Evolutionary conservation across 2,888 invertebrate species (phyloP).

Genomic region (Sesia apiformis): DNA sequence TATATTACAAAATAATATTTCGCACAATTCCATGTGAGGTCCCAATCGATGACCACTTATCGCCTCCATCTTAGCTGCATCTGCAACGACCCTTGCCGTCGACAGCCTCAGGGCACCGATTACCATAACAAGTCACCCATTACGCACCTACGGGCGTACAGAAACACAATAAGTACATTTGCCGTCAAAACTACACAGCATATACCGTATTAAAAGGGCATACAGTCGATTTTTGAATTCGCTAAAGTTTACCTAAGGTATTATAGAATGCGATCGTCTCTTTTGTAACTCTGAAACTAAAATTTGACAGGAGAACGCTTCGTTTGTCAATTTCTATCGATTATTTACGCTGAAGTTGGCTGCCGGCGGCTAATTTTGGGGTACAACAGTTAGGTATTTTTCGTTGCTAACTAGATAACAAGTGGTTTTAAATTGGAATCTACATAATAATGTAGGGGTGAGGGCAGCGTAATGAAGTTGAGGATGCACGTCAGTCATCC

Average conservation of each 20-base stretch:
- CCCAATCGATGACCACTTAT: conserved; percentile 43
- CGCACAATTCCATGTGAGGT: background rate
- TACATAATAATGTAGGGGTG: conserved; percentile 60
- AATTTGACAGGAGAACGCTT: conserved; percentile 72
- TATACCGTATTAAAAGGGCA: background rate
- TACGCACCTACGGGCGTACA: conserved; percentile 42
- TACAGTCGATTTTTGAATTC: no score
- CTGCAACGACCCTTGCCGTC: conserved; percentile 30
- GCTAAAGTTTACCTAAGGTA: background rate
- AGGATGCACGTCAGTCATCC: conserved; percentile 15
- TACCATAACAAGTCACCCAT: conserved; percentile 72
- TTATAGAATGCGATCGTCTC: conserved; percentile 4
- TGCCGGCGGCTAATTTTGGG: conserved; percentile 63
- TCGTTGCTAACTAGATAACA: conserved; percentile 72
- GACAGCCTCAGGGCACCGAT: conserved; percentile 51
- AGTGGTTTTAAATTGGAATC: conserved; percentile 73
- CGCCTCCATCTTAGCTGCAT: conserved; percentile 23
- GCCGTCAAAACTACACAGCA: background rate
- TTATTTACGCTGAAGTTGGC: conserved; percentile 57
- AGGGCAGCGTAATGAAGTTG: conserved; percentile 33
- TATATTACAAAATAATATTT: background rate
- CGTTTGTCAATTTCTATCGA: conserved; percentile 73
- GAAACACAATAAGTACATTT: conserved; percentile 1
- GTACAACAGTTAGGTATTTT: conserved; percentile 60
- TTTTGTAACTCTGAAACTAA: conserved; percentile 60